A percentile compares a stretch with the other conserved stretches of the same genome.
These are phyloP conservation scores for Neotragus moschatus DNA, from an alignment of 2,113 vertebrate species.

Conservation along the genomic window DNA sequence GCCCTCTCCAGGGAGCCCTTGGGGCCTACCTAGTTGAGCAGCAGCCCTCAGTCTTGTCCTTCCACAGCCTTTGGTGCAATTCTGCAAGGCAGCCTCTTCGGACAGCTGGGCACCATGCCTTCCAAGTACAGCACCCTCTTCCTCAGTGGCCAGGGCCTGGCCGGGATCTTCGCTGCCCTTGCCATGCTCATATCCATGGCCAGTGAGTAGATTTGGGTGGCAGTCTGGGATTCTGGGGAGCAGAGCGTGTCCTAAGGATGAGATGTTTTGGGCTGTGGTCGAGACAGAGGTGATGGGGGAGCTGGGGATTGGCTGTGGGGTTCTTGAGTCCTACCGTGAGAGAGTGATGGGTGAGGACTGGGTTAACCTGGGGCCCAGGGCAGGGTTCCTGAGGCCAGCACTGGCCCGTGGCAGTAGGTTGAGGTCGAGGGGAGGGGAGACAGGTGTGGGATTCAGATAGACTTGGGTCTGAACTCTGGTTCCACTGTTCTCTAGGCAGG, in stretches of 20 bases:
- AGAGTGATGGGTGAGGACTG: not conserved
- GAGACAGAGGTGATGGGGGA: not conserved
- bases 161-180: conserved; percentile 88
- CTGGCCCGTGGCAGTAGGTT: not conserved
- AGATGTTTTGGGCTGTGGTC: not conserved
- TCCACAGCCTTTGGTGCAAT: conserved; percentile 86
- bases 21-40: not conserved
- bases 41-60: not conserved
- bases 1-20: not conserved
- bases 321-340: not conserved
- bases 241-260: not conserved
- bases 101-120: conserved; percentile 87
- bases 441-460: not conserved
- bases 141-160: conserved; percentile 91
- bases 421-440: not conserved
- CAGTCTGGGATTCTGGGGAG: not conserved
- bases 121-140: conserved; percentile 87
- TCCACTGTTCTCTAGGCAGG: not conserved
- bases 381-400: not conserved
- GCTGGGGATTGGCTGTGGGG: not conserved
- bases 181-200: conserved; percentile 89
- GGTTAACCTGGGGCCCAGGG: not conserved
- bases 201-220: conserved; percentile 80
- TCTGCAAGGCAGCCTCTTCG: conserved; percentile 89
- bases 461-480: not conserved